These are phyloP conservation scores for Epirrita christyi DNA, from an alignment of 2,888 invertebrate species.

Conservation along the genomic window DNA sequence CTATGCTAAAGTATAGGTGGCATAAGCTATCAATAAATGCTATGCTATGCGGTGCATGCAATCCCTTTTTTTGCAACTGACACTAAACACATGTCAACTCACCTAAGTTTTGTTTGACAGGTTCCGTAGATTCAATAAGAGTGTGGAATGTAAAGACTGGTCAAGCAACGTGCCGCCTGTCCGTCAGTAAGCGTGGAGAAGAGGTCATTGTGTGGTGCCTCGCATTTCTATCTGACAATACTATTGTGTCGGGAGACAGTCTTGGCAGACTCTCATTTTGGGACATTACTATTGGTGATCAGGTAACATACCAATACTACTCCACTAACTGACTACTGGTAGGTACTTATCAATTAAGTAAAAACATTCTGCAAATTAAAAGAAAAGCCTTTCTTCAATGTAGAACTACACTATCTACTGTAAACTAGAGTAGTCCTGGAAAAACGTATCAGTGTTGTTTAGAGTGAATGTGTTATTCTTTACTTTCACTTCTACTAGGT, in stretches of 20 bases:
- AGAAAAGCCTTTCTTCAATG: too few species aligned
- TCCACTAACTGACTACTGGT: too few species aligned
- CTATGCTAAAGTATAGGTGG: too few species aligned
- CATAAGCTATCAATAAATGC: too few species aligned
- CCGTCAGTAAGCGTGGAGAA: constrained; percentile 86
- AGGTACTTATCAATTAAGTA: background rate
- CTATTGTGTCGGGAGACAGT: constrained; percentile 93
- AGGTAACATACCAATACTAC: too few species aligned
- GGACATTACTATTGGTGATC: constrained; percentile 92
- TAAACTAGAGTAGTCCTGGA: too few species aligned
- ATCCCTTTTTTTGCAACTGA: too few species aligned
- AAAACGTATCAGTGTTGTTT: too few species aligned
- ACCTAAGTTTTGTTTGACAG: constrained; percentile 64
- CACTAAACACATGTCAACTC: background rate
- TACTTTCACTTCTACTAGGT: too few species aligned
- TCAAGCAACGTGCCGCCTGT: constrained; percentile 93
- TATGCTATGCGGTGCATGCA: too few species aligned
- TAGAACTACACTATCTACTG: too few species aligned
- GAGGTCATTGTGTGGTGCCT: constrained; percentile 95
- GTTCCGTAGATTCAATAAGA: constrained; percentile 92
- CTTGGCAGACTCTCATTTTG: constrained; percentile 94
- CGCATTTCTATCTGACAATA: constrained; percentile 91
- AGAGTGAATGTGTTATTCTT: too few species aligned
- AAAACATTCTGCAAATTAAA: constrained; percentile 6
- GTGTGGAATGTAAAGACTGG: constrained; percentile 95